Evolutionary conservation across 2,113 vertebrate genomes (phyloP).

Genomic region (Notarius quadriscutis): DNA sequence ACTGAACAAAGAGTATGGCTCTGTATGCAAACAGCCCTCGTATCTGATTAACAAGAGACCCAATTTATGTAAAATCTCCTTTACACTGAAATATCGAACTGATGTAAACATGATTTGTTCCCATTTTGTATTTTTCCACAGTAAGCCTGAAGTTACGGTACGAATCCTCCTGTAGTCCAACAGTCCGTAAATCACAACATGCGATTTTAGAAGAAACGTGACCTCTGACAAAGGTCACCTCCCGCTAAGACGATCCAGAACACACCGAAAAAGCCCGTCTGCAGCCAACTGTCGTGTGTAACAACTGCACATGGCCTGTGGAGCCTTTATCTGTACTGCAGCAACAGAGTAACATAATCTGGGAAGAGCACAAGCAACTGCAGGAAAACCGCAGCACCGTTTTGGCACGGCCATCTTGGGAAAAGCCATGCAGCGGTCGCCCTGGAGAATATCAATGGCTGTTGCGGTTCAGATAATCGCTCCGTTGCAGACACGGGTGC

Average conservation of each 20-base stretch:
- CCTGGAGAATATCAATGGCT: constrained; percentile 34
- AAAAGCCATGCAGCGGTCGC: constrained; percentile 24
- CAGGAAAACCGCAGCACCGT: constrained; percentile 37
- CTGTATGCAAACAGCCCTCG: not conserved
- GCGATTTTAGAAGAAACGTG: constrained; percentile 38
- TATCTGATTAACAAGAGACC: not conserved
- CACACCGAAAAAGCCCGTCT: constrained; percentile 51
- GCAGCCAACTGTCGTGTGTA: constrained; percentile 58
- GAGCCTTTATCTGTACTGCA: constrained; percentile 25
- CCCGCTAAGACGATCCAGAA: constrained; percentile 66
- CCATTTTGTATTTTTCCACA: not conserved
- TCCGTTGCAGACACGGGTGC: constrained; percentile 34
- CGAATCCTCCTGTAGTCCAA: not conserved
- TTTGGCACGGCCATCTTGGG: constrained; percentile 18
- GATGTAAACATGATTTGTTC: not conserved
- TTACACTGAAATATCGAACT: not conserved
- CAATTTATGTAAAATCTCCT: not conserved
- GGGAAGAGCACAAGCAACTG: constrained; percentile 18
- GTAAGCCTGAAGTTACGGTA: not conserved
- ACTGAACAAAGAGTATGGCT: not conserved
- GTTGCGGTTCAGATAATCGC: constrained; percentile 53
- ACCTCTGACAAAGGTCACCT: constrained; percentile 58
- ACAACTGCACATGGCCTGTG: constrained; percentile 61
- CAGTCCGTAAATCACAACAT: not conserved
- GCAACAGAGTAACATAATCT: constrained; percentile 43